phyloP scores from a whole-genome alignment of 2,888 invertebrate species.

The Leptinotarsa tumamoca region DNA sequence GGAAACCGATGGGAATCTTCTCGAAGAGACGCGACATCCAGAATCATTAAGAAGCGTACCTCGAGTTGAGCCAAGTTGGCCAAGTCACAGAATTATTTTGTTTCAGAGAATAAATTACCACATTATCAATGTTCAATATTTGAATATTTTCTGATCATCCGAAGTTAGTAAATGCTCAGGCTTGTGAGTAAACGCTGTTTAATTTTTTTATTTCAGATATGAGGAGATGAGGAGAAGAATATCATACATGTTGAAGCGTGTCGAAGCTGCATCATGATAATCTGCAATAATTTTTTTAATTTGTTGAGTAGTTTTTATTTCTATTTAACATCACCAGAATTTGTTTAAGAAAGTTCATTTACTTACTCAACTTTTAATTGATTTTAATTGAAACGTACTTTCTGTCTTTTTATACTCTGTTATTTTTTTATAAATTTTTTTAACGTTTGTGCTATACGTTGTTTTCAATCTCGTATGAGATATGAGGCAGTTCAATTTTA shows the following conservation, averaged over 20 bases:
- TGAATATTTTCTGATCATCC: too few species aligned
- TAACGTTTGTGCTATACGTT: conserved; percentile 13
- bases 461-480: conserved; percentile 22
- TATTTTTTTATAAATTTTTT: conserved; percentile 24
- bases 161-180: too few species aligned
- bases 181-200: neutral
- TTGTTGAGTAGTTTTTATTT: conserved; percentile 19
- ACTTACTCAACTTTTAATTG: conserved; percentile 3
- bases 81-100: too few species aligned
- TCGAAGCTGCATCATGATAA: conserved; percentile 37
- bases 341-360: conserved; percentile 2
- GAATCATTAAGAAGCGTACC: too few species aligned
- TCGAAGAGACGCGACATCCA: too few species aligned
- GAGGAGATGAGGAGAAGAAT: conserved; percentile 74
- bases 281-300: conserved; percentile 1
- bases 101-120: too few species aligned
- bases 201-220: conserved; percentile 66
- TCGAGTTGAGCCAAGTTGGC: too few species aligned
- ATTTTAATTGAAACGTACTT: conserved; percentile 8
- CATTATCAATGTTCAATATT: too few species aligned
- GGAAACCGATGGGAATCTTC: too few species aligned
- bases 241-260: conserved; percentile 38
- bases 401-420: conserved; percentile 27
- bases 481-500: neutral
- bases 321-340: conserved; percentile 26